phyloP scores from a whole-genome alignment of 2,797 vertebrate species.

The Sebastes vulpes region DNA sequence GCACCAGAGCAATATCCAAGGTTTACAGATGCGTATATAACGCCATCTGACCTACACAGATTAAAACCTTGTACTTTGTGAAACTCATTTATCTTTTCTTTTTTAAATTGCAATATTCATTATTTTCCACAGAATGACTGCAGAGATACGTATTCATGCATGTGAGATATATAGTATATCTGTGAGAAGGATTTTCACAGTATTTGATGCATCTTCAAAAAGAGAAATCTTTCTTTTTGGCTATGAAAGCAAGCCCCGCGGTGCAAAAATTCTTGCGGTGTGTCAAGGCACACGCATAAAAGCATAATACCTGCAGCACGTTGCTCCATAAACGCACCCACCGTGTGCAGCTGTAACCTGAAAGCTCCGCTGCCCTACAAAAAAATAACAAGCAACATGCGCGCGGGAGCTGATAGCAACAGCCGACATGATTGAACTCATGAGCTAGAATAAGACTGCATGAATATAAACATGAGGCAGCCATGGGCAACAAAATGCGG shows the following conservation, averaged over 20 bases:
- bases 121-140: neutral
- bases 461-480: conserved; percentile 74
- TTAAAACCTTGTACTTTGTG: neutral
- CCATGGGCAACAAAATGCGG: conserved; percentile 35
- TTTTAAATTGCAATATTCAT: neutral
- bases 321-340: conserved; percentile 24
- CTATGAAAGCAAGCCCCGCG: conserved; percentile 10
- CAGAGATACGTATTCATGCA: neutral
- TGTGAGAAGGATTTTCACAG: neutral
- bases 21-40: neutral
- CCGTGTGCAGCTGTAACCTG: conserved; percentile 32
- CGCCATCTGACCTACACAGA: neutral
- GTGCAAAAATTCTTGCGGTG: conserved; percentile 5
- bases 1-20: neutral
- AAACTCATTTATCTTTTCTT: neutral
- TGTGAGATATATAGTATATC: neutral
- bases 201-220: conserved; percentile 15
- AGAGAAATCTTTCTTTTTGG: neutral
- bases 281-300: conserved; percentile 15
- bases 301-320: conserved; percentile 37
- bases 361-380: conserved; percentile 29
- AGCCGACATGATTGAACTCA: conserved; percentile 54
- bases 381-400: conserved; percentile 61
- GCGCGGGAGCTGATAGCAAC: conserved; percentile 23
- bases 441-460: conserved; percentile 44